phyloP scores from a whole-genome alignment of 2,113 vertebrate genomes.

The Ginglymostoma cirratum region DNA sequence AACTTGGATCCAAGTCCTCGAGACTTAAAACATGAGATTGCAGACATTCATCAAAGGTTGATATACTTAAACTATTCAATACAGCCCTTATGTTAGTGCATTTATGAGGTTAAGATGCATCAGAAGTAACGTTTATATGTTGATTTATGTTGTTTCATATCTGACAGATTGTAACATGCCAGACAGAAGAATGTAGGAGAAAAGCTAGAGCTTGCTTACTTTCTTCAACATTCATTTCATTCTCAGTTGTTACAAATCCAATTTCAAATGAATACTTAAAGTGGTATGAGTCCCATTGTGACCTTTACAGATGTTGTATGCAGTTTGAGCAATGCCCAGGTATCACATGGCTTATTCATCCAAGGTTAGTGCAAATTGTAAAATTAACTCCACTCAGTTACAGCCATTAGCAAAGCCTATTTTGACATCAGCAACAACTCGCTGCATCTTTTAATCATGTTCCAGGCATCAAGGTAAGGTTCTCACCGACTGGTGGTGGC shows the following conservation, averaged over 20 bases:
- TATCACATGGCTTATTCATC: background rate
- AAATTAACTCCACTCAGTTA: too few species aligned
- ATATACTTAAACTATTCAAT: background rate
- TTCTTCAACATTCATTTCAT: background rate
- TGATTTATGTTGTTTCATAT: background rate
- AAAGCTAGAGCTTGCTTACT: background rate
- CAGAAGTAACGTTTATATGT: background rate
- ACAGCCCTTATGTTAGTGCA: background rate
- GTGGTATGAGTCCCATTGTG: background rate
- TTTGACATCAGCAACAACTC: too few species aligned
- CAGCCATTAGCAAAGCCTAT: too few species aligned
- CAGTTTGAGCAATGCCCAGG: background rate
- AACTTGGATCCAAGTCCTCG: background rate
- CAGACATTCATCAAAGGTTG: too few species aligned
- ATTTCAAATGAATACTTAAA: background rate
- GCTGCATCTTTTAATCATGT: too few species aligned
- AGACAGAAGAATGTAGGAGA: background rate
- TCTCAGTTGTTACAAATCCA: background rate
- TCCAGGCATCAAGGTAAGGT: too few species aligned
- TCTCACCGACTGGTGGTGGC: too few species aligned
- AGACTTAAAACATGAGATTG: background rate
- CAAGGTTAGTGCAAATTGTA: background rate
- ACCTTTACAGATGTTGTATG: background rate
- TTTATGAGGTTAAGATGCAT: background rate
- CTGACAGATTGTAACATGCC: background rate